These are phyloP conservation scores for Psilopogon haemacephalus DNA, from an alignment of 2,113 vertebrate genomes.

Conservation along the genomic window DNA sequence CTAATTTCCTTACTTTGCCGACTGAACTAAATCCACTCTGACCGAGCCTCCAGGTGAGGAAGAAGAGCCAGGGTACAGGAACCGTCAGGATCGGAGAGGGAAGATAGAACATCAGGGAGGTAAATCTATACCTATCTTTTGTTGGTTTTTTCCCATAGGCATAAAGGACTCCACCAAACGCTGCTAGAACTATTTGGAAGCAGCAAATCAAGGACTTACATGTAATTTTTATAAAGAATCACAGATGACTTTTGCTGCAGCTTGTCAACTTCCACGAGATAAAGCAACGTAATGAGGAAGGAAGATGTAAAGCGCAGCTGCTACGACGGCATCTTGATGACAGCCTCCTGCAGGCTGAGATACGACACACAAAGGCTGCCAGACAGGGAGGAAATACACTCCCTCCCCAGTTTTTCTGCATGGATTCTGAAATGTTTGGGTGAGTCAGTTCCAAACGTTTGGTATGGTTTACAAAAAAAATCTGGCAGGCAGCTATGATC, in stretches of 20 bases:
- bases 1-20: conserved; percentile 1
- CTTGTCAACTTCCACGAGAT: neutral
- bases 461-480: neutral
- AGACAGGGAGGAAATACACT: neutral
- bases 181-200: neutral
- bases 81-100: neutral
- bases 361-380: neutral
- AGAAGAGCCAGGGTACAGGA: neutral
- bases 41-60: conserved; percentile 19
- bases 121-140: neutral
- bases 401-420: neutral
- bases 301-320: neutral
- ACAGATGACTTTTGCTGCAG: neutral
- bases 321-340: neutral
- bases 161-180: neutral
- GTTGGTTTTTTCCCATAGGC: neutral
- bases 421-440: conserved; percentile 7
- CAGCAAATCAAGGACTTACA: neutral
- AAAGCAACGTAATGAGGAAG: neutral
- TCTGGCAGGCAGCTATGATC: neutral
- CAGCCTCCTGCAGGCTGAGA: neutral
- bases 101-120: neutral
- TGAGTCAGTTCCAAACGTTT: neutral
- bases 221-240: neutral
- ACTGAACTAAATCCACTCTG: conserved; percentile 14